Evolutionary conservation across 2,888 invertebrate species (phyloP).

Genomic region (Cephus pulcher): DNA sequence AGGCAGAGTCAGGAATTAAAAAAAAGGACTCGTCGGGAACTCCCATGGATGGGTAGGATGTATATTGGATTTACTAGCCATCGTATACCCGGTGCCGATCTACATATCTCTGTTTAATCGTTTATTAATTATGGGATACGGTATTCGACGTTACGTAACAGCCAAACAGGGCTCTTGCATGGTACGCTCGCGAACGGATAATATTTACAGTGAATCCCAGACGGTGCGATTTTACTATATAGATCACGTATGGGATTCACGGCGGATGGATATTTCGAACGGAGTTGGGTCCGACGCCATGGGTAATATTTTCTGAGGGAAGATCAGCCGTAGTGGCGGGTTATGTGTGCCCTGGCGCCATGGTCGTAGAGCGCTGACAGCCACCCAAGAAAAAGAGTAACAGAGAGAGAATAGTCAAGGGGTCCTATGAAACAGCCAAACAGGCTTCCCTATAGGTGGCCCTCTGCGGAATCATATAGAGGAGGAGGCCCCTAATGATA

Average conservation of each 20-base stretch:
- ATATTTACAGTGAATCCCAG: neutral
- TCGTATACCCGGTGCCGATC: neutral
- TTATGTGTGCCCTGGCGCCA: constrained; percentile 58
- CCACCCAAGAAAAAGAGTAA: constrained; percentile 26
- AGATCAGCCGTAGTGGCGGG: constrained; percentile 42
- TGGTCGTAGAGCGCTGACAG: constrained; percentile 49
- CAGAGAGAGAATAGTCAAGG: neutral
- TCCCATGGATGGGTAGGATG: neutral
- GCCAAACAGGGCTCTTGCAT: neutral
- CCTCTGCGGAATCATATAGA: constrained; percentile 20
- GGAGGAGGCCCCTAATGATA: constrained; percentile 52
- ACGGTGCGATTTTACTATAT: neutral
- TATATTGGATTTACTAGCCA: neutral
- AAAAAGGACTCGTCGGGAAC: constrained; percentile 12
- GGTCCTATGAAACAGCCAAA: constrained; percentile 1
- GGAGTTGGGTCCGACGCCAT: constrained; percentile 29
- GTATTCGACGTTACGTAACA: neutral
- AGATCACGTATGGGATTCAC: neutral
- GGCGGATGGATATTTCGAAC: neutral
- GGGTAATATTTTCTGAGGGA: constrained; percentile 34
- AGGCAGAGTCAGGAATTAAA: constrained; percentile 32
- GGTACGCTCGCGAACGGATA: neutral
- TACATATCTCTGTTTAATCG: neutral
- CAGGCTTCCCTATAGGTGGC: constrained; percentile 46
- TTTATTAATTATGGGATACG: neutral